Evolutionary conservation across 2,797 vertebrate species (phyloP).

Genomic region (Sebastes iracundus): DNA sequence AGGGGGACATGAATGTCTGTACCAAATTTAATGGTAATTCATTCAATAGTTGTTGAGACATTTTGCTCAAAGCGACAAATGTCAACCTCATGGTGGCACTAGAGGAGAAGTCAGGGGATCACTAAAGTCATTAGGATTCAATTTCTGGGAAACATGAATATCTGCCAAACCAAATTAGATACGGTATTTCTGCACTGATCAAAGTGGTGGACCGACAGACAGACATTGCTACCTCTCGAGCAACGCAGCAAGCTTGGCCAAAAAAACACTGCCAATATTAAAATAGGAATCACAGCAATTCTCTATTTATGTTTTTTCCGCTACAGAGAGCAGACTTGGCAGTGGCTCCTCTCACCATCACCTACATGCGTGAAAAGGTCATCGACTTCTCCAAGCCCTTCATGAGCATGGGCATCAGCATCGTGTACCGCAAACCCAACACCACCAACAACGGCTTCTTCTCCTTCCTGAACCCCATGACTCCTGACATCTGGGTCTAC

Average conservation of each 20-base stretch:
- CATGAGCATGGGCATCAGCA: slow-evolving; percentile 97
- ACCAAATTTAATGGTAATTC: background rate
- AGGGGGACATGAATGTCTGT: background rate
- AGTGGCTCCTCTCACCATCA: slow-evolving; percentile 97
- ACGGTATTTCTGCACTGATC: background rate
- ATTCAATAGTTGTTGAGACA: background rate
- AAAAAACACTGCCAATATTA: background rate
- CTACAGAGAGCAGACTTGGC: slow-evolving; percentile 95
- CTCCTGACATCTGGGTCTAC: slow-evolving; percentile 99
- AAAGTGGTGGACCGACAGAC: background rate
- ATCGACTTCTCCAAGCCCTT: slow-evolving; percentile 99
- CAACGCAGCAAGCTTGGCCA: background rate
- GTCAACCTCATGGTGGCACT: background rate
- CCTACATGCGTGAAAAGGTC: slow-evolving; percentile 94
- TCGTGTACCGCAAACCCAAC: slow-evolving; percentile 95
- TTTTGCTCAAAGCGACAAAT: background rate
- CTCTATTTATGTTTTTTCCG: background rate
- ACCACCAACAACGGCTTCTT: slow-evolving; percentile 96
- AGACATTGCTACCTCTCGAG: background rate
- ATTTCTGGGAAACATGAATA: background rate
- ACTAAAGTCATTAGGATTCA: background rate
- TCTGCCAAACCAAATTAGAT: background rate
- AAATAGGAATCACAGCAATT: background rate
- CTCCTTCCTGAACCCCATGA: slow-evolving; percentile 98
- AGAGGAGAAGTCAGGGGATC: background rate